Evolutionary conservation across 2,888 invertebrate genomes (phyloP).

Genomic region (Agonopterix heracliana): DNA sequence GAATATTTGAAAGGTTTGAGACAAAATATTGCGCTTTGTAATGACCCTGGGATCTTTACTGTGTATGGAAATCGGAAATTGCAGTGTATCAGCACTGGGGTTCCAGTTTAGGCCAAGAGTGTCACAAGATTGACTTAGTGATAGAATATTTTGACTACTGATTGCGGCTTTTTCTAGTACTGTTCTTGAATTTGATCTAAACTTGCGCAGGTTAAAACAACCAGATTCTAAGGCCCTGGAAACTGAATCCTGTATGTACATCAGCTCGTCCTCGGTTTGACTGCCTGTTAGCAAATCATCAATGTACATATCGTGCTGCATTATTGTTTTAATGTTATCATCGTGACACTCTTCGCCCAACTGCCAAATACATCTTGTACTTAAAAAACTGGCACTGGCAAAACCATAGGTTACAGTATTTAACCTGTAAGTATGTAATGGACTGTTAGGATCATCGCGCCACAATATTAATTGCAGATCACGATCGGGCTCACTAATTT

Average conservation of each 20-base stretch:
- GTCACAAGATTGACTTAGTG: too few species aligned
- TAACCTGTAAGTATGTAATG: constrained; percentile 10
- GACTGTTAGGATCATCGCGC: constrained; percentile 9
- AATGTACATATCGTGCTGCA: constrained; percentile 16
- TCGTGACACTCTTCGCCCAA: constrained; percentile 13
- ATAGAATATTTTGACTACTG: too few species aligned
- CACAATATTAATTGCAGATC: constrained; percentile 35
- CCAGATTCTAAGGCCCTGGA: constrained; percentile 4
- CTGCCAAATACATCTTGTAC: constrained; percentile 16
- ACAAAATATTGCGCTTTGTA: constrained; percentile 17
- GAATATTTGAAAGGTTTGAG: constrained; percentile 16
- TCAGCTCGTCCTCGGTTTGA: constrained; percentile 7
- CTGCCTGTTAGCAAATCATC: constrained; percentile 14
- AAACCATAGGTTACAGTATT: constrained; percentile 19
- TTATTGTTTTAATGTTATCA: constrained; percentile 6
- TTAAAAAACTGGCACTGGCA: constrained; percentile 13
- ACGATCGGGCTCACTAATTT: constrained; percentile 5
- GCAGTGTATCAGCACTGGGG: constrained; percentile 10
- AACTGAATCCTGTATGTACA: constrained; percentile 8
- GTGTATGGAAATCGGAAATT: constrained; percentile 16
- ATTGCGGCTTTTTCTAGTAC: too few species aligned
- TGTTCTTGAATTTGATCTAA: constrained; percentile 14
- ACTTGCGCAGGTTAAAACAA: constrained; percentile 15
- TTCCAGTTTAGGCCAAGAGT: too few species aligned
- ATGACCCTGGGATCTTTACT: constrained; percentile 1